Evolutionary conservation across 2,888 invertebrate genomes (phyloP).

Genomic region (Philopedon plagiatum): DNA sequence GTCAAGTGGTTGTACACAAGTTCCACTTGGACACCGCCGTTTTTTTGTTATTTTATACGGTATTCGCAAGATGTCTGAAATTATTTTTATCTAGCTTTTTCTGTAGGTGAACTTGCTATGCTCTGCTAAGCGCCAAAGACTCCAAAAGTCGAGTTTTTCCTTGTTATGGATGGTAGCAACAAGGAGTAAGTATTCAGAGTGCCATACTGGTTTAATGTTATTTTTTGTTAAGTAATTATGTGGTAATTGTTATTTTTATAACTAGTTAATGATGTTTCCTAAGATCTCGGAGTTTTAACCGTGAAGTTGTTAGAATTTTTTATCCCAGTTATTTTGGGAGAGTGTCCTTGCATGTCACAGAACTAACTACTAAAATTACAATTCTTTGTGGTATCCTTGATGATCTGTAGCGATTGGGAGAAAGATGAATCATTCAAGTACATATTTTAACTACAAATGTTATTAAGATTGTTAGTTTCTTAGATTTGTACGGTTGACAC

Average conservation of each 20-base stretch:
- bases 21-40: slow-evolving; percentile 7
- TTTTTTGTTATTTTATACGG: slow-evolving; percentile 26
- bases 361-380: neutral
- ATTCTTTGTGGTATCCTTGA: slow-evolving; percentile 22
- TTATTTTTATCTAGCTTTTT: slow-evolving; percentile 35
- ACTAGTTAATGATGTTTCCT: slow-evolving; percentile 6
- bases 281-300: neutral
- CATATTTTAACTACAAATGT: slow-evolving; percentile 5
- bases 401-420: neutral
- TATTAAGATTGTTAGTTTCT: neutral
- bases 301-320: slow-evolving; percentile 11
- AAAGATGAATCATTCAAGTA: slow-evolving; percentile 20
- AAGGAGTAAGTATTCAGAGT: slow-evolving; percentile 47
- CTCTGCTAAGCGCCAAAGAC: slow-evolving; percentile 30
- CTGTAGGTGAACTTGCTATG: slow-evolving; percentile 44
- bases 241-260: slow-evolving; percentile 34
- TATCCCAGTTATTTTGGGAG: slow-evolving; percentile 26
- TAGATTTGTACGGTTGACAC: neutral
- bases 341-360: slow-evolving; percentile 18
- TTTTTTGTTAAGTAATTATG: slow-evolving; percentile 34
- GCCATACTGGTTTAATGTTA: slow-evolving; percentile 25
- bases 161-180: slow-evolving; percentile 49
- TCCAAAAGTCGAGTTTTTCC: slow-evolving; percentile 32
- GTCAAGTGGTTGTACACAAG: slow-evolving; percentile 38
- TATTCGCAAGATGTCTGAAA: slow-evolving; percentile 23